phyloP scores from a whole-genome alignment of 2,797 vertebrate species.

The Hemitrygon akajei region DNA sequence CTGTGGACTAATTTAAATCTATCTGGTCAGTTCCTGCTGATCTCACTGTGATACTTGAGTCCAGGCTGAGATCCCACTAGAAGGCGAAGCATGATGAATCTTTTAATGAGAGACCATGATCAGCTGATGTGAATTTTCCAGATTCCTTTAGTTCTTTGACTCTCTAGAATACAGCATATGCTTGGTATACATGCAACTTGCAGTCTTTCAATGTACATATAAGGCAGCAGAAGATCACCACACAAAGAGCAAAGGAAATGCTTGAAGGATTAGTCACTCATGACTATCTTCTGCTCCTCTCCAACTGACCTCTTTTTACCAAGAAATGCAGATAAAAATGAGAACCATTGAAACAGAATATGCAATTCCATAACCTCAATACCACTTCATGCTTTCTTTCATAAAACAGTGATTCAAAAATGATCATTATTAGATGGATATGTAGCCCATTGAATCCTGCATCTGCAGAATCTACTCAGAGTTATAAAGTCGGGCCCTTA shows the following conservation, averaged over 20 bases:
- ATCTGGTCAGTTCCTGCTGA: no score
- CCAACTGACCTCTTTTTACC: not conserved
- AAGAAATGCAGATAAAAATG: not conserved
- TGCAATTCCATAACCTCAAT: not conserved
- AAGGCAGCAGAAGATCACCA: not conserved
- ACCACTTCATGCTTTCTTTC: not conserved
- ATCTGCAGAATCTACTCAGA: not conserved
- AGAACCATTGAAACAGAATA: not conserved
- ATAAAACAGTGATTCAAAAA: not conserved
- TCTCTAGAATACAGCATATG: not conserved
- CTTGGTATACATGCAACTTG: not conserved
- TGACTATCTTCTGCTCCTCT: slow-evolving; percentile 7
- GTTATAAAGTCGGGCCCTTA: no score
- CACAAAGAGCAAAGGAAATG: slow-evolving; percentile 10
- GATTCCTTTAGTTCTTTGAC: not conserved
- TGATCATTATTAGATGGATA: not conserved
- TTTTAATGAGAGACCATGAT: not conserved
- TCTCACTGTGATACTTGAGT: not conserved
- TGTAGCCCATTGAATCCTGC: not conserved
- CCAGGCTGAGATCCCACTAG: not conserved
- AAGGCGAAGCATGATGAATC: not conserved
- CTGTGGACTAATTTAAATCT: no score
- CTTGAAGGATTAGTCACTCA: slow-evolving; percentile 23
- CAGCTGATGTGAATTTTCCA: not conserved
- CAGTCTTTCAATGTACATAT: not conserved